Conservation (phyloP, 1,140 invertebrate species). For the Littorina saxatilis region DNA sequence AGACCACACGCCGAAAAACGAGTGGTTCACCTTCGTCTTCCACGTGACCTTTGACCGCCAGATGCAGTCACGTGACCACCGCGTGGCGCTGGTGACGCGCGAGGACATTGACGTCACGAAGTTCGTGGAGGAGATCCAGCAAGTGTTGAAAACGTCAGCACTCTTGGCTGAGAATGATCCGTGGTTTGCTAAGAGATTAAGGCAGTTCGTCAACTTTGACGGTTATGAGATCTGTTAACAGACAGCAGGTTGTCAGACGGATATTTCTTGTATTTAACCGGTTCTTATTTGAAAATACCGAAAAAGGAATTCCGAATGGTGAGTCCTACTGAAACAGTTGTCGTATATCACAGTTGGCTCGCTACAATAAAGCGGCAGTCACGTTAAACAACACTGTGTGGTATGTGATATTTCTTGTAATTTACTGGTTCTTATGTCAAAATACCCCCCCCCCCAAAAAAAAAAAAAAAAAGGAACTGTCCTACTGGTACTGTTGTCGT, state of each 20-base stretch:
- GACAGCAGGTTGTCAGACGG: neutral
- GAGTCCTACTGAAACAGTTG: too few relatives aligned
- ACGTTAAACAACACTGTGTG: neutral
- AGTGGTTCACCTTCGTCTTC: slow-evolving; percentile 62
- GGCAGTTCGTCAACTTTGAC: slow-evolving; percentile 18
- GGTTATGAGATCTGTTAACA: neutral
- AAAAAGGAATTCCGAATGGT: too few relatives aligned
- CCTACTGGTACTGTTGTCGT: too few relatives aligned
- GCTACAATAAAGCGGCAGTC: neutral
- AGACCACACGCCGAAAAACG: slow-evolving; percentile 45
- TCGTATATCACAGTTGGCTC: neutral
- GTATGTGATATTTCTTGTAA: too few relatives aligned
- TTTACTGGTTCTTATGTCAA: too few relatives aligned
- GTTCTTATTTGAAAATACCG: neutral
- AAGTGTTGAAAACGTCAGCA: slow-evolving; percentile 52
- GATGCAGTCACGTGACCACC: slow-evolving; percentile 41
- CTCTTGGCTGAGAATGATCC: slow-evolving; percentile 44
- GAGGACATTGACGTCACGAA: slow-evolving; percentile 33
- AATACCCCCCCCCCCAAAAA: too few relatives aligned
- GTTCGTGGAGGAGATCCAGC: slow-evolving; percentile 50
- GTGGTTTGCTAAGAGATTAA: slow-evolving; percentile 48
- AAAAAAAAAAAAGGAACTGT: too few relatives aligned
- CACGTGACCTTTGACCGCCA: slow-evolving; percentile 55
- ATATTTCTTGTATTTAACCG: neutral
- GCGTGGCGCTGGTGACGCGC: slow-evolving; percentile 48